Conservation (phyloP, 2,888 invertebrate genomes). For the Ernsta delagoae region DNA sequence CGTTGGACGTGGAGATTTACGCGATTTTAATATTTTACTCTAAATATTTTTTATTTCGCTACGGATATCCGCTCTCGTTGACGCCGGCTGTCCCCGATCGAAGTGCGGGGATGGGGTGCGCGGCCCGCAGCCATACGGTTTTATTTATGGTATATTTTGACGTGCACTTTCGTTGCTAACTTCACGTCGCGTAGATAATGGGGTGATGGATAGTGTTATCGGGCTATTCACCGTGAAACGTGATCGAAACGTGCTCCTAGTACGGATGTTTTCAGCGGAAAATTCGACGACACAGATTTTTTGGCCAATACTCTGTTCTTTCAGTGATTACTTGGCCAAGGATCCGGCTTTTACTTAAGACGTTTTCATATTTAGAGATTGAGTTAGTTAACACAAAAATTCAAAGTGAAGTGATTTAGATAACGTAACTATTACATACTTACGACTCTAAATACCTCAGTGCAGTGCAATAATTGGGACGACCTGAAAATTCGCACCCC, state of each 20-base stretch:
- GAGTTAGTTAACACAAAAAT: slow-evolving; percentile 6
- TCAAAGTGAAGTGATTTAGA: slow-evolving; percentile 49
- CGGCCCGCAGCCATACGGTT: slow-evolving; percentile 69
- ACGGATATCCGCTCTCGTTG: slow-evolving; percentile 55
- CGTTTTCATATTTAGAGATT: slow-evolving; percentile 45
- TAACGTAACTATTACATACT: no score
- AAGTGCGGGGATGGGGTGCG: slow-evolving; percentile 60
- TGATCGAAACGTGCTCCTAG: slow-evolving; percentile 67
- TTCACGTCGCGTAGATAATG: slow-evolving; percentile 78
- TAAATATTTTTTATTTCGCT: slow-evolving; percentile 52
- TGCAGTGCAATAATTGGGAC: not conserved
- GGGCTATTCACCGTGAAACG: slow-evolving; percentile 75
- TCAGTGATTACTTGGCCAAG: slow-evolving; percentile 47
- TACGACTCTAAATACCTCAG: not conserved
- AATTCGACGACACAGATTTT: slow-evolving; percentile 57
- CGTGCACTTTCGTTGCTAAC: slow-evolving; percentile 77
- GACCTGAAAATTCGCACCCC: not conserved
- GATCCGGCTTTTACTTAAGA: slow-evolving; percentile 55
- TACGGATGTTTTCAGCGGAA: slow-evolving; percentile 63
- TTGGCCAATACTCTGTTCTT: slow-evolving; percentile 43
- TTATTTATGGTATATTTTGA: slow-evolving; percentile 84
- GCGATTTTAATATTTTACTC: slow-evolving; percentile 50
- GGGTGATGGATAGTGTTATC: slow-evolving; percentile 84
- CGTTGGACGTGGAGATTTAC: slow-evolving; percentile 61
- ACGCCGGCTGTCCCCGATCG: slow-evolving; percentile 54